A percentile compares a stretch with the other conserved stretches of the same genome.
Conservation (phyloP, 2,113 vertebrate species). For the Hypomesus transpacificus region DNA sequence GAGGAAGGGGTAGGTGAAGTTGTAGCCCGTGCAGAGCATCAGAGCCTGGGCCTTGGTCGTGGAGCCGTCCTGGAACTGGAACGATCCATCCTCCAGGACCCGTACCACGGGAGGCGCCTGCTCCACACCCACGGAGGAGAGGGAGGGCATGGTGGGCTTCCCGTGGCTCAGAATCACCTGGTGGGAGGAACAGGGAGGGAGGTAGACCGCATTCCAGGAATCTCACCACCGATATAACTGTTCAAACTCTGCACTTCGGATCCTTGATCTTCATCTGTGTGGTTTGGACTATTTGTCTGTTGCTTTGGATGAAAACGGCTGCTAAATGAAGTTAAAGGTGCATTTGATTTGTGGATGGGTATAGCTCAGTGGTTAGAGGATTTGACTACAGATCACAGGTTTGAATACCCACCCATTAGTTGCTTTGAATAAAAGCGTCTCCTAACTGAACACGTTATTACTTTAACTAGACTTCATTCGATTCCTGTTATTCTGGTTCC, state of each 20-base stretch:
- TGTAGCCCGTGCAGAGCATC: constrained; percentile 80
- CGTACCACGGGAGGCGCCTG: constrained; percentile 51
- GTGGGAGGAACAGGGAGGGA: neutral
- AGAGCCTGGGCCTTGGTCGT: constrained; percentile 57
- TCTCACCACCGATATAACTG: too few species aligned
- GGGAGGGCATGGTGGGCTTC: constrained; percentile 42
- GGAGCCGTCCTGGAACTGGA: constrained; percentile 65
- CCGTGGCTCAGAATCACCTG: constrained; percentile 73
- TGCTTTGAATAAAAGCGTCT: too few species aligned
- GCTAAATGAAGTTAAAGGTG: too few species aligned
- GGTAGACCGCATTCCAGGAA: neutral
- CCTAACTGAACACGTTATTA: too few species aligned
- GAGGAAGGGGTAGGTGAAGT: constrained; percentile 72
- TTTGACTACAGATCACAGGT: too few species aligned
- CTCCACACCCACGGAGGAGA: constrained; percentile 56
- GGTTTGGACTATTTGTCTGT: too few species aligned
- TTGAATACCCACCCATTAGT: too few species aligned
- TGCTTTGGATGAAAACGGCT: too few species aligned
- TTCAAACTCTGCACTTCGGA: neutral
- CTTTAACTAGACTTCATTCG: too few species aligned
- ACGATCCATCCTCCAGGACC: constrained; percentile 53
- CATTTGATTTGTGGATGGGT: too few species aligned
- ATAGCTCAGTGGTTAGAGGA: too few species aligned
- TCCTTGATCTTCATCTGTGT: neutral
- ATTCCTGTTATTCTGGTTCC: too few species aligned